phyloP scores from a whole-genome alignment of 2,797 vertebrate species.

The Karalla daura region DNA sequence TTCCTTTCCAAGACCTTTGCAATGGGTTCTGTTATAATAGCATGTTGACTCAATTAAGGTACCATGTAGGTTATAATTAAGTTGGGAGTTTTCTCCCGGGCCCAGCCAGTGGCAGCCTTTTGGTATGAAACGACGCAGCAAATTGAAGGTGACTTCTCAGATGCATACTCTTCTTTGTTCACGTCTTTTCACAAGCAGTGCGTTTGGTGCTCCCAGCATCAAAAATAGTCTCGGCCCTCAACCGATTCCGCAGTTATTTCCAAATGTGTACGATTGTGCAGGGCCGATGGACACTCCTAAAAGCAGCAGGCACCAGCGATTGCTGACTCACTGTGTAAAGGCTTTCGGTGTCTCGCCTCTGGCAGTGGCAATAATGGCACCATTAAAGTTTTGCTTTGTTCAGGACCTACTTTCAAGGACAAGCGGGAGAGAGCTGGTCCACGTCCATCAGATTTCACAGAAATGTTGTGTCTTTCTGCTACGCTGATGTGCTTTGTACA shows the following conservation, averaged over 20 bases:
- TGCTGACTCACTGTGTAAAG: constrained; percentile 64
- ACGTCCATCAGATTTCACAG: not conserved
- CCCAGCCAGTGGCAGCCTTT: constrained; percentile 47
- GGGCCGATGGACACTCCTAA: constrained; percentile 53
- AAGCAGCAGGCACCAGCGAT: constrained; percentile 46
- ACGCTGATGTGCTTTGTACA: not conserved
- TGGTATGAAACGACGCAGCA: constrained; percentile 49
- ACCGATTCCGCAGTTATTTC: constrained; percentile 62
- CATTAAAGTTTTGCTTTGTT: constrained; percentile 40
- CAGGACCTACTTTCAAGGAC: constrained; percentile 29
- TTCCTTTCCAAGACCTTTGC: constrained; percentile 42
- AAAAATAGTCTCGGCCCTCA: constrained; percentile 64
- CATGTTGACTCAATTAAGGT: constrained; percentile 78
- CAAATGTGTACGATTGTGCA: constrained; percentile 53
- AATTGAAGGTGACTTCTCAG: constrained; percentile 50
- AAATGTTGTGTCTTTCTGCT: not conserved
- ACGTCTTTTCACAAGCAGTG: constrained; percentile 47
- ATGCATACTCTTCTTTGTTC: constrained; percentile 43
- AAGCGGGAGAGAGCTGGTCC: constrained; percentile 15
- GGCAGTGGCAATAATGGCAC: constrained; percentile 25
- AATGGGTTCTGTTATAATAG: constrained; percentile 39
- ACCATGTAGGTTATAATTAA: constrained; percentile 72
- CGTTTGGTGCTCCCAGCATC: constrained; percentile 39
- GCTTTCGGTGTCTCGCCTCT: constrained; percentile 38
- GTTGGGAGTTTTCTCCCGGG: constrained; percentile 57